Base-by-base conservation (phyloP, 2,113 vertebrate species). In the Lepus europaeus region DNA sequence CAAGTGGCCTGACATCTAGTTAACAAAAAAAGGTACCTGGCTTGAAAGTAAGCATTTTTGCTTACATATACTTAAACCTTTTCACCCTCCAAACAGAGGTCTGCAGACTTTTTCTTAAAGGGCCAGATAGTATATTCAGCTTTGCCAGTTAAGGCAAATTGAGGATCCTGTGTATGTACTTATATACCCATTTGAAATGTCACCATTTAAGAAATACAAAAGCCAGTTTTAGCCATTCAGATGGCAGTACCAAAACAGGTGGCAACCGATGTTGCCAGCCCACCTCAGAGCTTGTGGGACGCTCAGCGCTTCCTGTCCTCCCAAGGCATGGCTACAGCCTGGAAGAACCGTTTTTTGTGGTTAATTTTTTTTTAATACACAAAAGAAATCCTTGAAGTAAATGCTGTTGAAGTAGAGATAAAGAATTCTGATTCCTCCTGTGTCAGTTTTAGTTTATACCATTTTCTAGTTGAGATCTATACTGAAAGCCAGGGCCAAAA, bases 91-190 rank as follows among this genome's bases (percentile, higher is more conserved):
- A 49, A 87, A 70, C 39, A 87, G 51, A 29, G 14, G 23, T 45
- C 45, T 70, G 17, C 64, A 49, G 27, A 77, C 3, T 74, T 81
- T 77, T 89, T 68, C 61, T 70, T 49, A 17, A 70, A 90, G 31
- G 78, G 39, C 87, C 9, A 56, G 25, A 68, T 33, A 59, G 22
- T 64, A 59, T 83, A 74, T 83, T 25, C 56, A 69, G 51, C 12
- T 94, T 94, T 94, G 10, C 33, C 72, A 29, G 36, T 23, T 11
- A 72, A 91, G 68, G 36, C 61, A 94, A 53, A 73, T 23, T 68
- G 49, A 90, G 45, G 82, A 33, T 69, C 70, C 39, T 19, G 23
- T 64, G 29, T 61, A 93, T 19, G 20, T 61, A 66, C 77, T 74
- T 64, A 29, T 23, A 31, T 73, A 64, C 11, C 53, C 25, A 27